Base-by-base conservation (phyloP, 2,797 vertebrate genomes). In the Sebastes jordani region DNA sequence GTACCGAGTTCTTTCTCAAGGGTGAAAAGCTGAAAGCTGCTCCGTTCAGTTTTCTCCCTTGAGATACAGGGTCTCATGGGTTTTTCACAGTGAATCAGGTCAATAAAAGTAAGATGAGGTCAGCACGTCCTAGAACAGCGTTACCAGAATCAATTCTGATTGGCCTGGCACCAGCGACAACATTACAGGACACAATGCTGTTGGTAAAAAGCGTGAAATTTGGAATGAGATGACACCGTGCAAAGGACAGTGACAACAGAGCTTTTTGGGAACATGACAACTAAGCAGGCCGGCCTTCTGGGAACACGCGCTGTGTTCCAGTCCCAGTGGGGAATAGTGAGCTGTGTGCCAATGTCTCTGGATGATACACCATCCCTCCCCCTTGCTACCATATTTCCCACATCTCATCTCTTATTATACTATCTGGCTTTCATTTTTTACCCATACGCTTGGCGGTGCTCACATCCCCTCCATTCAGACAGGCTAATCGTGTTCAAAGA, bases 241-340 rank as follows among this genome's bases (percentile, higher is more conserved):
- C 29, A 49, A 79, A 83, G 70, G 84, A 90, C 71, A 11, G 54
- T 73, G 83, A 85, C 60, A 66, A 84, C 60, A 66, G 75, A 88
- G 86, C 64, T 84, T 85, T 90, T 81, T 91, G 78, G 89, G 78
- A 85, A 79, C 83, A 79, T 77, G 81, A 84, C 83, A 84, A 82
- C 75, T 59, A 81, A 86, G 75, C 80, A 85, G 81, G 61, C 82
- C 84, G 82, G 79, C 87, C 86, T 90, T 92, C 85, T 89, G 91
- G 90, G 84, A 92, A 83, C 83, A 71, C 1, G 81, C 42, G 23
- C 62, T 64, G 58, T 74, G 83, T 87, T 90, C 84, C 86, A 87
- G 23, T 85, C 90, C 75, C 90, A 89, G 86, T 58, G 71, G 88
- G 91, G 73, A 86, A 71, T 5, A 74, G 62, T 8, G 64, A 61